Percentiles rank a stretch among this genome's conserved stretches.
Evolutionary conservation across 2,888 invertebrate species (phyloP).

Genomic region (Byasa hedistus): DNA sequence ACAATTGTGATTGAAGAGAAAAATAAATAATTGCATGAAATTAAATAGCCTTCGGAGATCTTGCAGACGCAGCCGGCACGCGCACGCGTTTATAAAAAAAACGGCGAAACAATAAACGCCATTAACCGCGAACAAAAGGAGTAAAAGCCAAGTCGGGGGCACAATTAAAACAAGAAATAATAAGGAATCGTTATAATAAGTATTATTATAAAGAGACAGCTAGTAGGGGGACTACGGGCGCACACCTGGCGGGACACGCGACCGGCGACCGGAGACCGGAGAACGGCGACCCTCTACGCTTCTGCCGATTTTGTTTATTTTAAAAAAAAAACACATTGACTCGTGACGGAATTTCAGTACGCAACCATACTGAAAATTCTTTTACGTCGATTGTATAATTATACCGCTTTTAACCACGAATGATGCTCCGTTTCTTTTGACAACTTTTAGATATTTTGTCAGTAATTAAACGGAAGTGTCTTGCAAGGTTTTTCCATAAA

Average conservation of each 20-base stretch:
- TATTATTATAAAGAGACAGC: slow-evolving; percentile 68
- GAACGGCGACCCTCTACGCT: slow-evolving; percentile 45
- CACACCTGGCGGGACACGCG: slow-evolving; percentile 69
- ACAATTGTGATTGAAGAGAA: slow-evolving; percentile 30
- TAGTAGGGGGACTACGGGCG: slow-evolving; percentile 49
- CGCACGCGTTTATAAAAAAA: slow-evolving; percentile 64
- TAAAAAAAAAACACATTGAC: slow-evolving; percentile 26
- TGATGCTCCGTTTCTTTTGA: slow-evolving; percentile 12
- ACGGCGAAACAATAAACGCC: slow-evolving; percentile 72
- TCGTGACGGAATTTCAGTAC: slow-evolving; percentile 6
- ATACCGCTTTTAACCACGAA: slow-evolving; percentile 25
- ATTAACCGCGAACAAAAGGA: slow-evolving; percentile 77
- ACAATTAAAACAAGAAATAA: slow-evolving; percentile 80
- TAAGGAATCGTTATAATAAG: slow-evolving; percentile 79
- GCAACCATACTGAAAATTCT: slow-evolving; percentile 18
- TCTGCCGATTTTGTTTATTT: slow-evolving; percentile 44
- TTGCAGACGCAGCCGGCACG: slow-evolving; percentile 71
- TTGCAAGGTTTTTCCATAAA: slow-evolving; percentile 2
- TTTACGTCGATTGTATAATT: slow-evolving; percentile 26
- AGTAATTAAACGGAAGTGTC: slow-evolving; percentile 15
- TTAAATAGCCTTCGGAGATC: slow-evolving; percentile 50
- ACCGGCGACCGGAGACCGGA: no score
- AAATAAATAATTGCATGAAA: slow-evolving; percentile 38
- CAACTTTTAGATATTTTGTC: slow-evolving; percentile 14
- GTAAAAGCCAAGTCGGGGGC: slow-evolving; percentile 76